A percentile compares a stretch with the other conserved stretches of the same genome.
These are phyloP conservation scores for Sesia apiformis DNA, from an alignment of 2,888 invertebrate species.

Conservation along the genomic window DNA sequence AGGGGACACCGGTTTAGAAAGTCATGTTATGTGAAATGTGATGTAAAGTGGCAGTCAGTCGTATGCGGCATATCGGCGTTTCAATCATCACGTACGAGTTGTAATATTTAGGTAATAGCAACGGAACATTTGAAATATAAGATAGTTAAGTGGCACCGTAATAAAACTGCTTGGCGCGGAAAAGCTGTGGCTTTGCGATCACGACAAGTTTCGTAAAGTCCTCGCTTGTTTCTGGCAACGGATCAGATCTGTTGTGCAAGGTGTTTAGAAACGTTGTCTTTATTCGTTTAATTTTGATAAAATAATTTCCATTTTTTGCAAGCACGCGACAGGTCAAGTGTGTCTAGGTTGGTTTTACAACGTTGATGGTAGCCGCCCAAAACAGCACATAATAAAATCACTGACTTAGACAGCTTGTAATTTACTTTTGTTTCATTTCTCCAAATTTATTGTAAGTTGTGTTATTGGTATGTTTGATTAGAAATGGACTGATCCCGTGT, in stretches of 20 bases:
- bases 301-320: slow-evolving; percentile 20
- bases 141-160: slow-evolving; percentile 30
- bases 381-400: too few relatives aligned
- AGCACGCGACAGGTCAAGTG: slow-evolving; percentile 23
- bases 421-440: too few relatives aligned
- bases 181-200: slow-evolving; percentile 55
- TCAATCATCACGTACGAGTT: slow-evolving; percentile 30
- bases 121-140: slow-evolving; percentile 32
- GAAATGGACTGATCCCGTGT: too few relatives aligned
- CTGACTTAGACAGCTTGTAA: too few relatives aligned
- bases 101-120: slow-evolving; percentile 25
- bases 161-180: slow-evolving; percentile 46
- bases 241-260: slow-evolving; percentile 44
- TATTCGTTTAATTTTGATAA: slow-evolving; percentile 17
- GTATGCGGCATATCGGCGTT: slow-evolving; percentile 9
- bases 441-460: too few relatives aligned
- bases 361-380: too few relatives aligned
- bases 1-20: slow-evolving; percentile 10
- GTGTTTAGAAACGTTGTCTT: slow-evolving; percentile 29
- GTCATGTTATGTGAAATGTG: slow-evolving; percentile 10
- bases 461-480: too few relatives aligned
- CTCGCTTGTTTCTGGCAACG: slow-evolving; percentile 41
- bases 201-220: slow-evolving; percentile 62
- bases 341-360: background rate
- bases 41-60: slow-evolving; percentile 14